Conservation (phyloP, 2,888 invertebrate genomes). For the Parasteatoda lunata region DNA sequence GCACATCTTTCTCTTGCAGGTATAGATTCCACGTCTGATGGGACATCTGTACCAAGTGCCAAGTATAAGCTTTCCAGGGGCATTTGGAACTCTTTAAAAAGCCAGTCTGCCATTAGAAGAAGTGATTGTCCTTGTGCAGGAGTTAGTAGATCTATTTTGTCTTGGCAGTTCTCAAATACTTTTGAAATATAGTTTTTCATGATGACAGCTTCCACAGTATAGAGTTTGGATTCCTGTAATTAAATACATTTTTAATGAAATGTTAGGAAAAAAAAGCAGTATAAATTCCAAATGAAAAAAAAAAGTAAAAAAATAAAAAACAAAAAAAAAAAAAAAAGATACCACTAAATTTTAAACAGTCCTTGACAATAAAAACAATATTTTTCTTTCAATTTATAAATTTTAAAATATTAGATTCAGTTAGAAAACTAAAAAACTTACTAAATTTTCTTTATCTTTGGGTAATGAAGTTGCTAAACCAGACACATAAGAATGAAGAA, state of each 20-base stretch:
- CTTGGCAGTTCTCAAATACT: slow-evolving; percentile 45
- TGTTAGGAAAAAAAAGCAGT: not conserved
- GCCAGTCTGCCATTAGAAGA: slow-evolving; percentile 61
- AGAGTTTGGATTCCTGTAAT: slow-evolving; percentile 26
- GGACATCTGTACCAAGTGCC: slow-evolving; percentile 45
- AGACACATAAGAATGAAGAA: slow-evolving; percentile 51
- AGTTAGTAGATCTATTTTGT: slow-evolving; percentile 51
- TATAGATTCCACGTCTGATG: slow-evolving; percentile 7
- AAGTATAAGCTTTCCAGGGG: slow-evolving; percentile 26
- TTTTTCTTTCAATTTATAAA: too few relatives aligned
- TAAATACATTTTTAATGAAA: not conserved
- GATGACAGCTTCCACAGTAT: slow-evolving; percentile 40
- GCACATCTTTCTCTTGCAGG: slow-evolving; percentile 51
- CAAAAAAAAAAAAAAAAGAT: not conserved
- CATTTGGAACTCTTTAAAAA: slow-evolving; percentile 31
- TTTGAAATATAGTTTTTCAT: slow-evolving; percentile 45
- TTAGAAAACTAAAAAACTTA: slow-evolving; percentile 9
- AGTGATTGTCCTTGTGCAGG: slow-evolving; percentile 56
- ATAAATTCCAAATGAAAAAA: not conserved
- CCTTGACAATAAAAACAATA: too few relatives aligned
- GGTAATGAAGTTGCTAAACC: slow-evolving; percentile 36
- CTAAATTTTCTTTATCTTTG: slow-evolving; percentile 31
- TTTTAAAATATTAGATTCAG: too few relatives aligned
- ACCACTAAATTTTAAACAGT: too few relatives aligned
- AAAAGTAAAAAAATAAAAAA: not conserved